A percentile compares a stretch with the other conserved stretches of the same genome.
Evolutionary conservation across 2,113 vertebrate species (phyloP).

Genomic region (Pantherophis guttatus): DNA sequence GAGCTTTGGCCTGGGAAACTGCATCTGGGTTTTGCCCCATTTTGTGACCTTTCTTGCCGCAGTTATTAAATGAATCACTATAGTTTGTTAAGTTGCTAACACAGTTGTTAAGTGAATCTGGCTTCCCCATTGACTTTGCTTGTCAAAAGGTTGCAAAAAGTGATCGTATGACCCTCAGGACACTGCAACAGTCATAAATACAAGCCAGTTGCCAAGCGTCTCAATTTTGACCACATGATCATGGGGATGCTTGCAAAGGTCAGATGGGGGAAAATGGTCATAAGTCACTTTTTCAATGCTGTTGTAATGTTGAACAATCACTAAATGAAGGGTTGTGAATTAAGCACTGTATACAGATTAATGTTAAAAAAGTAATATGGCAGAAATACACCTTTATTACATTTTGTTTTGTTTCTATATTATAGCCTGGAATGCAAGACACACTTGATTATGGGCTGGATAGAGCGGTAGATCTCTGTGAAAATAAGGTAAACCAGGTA

Average conservation of each 20-base stretch:
- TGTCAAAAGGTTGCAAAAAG: not conserved
- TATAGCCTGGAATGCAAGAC: conserved; percentile 84
- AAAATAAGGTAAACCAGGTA: conserved; percentile 89
- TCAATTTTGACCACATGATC: not conserved
- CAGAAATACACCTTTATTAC: not conserved
- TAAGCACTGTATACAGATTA: not conserved
- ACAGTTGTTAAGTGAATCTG: not conserved
- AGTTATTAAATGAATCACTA: not conserved
- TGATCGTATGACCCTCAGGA: not conserved
- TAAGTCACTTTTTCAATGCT: not conserved
- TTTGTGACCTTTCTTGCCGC: not conserved
- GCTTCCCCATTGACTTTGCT: not conserved
- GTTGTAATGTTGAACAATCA: not conserved
- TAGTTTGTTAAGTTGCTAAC: not conserved
- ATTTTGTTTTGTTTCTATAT: not conserved
- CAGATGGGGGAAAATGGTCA: not conserved
- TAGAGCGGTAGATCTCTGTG: conserved; percentile 81
- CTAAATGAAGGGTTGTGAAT: not conserved
- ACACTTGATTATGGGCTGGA: conserved; percentile 88
- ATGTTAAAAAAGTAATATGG: not conserved
- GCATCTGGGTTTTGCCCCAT: not conserved
- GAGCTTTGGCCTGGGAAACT: not conserved
- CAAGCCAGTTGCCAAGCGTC: not conserved
- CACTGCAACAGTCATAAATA: not conserved
- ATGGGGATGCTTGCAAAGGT: not conserved